Conservation (phyloP, 2,797 vertebrate species). For the Chaetodon trifasciatus region DNA sequence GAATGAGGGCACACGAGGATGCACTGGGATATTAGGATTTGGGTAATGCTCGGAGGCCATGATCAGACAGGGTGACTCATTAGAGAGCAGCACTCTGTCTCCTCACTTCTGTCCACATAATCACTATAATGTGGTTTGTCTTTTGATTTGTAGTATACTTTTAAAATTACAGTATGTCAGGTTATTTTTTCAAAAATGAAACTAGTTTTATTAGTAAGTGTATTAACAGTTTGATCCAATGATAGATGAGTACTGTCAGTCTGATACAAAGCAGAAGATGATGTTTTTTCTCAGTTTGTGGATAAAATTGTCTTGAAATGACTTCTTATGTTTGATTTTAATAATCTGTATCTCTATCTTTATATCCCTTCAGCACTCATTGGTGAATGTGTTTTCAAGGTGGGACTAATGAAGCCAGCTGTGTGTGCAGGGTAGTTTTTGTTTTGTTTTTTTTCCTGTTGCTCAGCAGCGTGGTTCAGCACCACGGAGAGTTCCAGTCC, state of each 20-base stretch:
- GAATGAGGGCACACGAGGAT: background rate
- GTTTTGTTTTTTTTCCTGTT: background rate
- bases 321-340: conserved; percentile 2
- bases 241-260: conserved; percentile 10
- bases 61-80: conserved; percentile 56
- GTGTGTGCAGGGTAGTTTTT: background rate
- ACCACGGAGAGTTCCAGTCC: conserved; percentile 68
- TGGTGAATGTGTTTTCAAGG: background rate
- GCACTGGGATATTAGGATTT: background rate
- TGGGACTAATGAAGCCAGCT: background rate
- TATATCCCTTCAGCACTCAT: too few species aligned
- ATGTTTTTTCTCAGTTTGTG: background rate
- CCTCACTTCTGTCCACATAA: conserved; percentile 47
- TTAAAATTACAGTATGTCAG: conserved; percentile 12
- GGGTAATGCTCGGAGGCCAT: conserved; percentile 22
- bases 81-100: conserved; percentile 49
- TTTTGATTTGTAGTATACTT: conserved; percentile 46
- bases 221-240: conserved; percentile 7
- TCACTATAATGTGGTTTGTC: conserved; percentile 51
- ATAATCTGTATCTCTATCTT: background rate
- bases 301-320: conserved; percentile 7
- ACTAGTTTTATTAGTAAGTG: conserved; percentile 20
- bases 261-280: background rate
- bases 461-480: conserved; percentile 44
- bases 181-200: conserved; percentile 10